phyloP scores from a whole-genome alignment of 2,888 invertebrate species.

The Sepioteuthis lessoniana region DNA sequence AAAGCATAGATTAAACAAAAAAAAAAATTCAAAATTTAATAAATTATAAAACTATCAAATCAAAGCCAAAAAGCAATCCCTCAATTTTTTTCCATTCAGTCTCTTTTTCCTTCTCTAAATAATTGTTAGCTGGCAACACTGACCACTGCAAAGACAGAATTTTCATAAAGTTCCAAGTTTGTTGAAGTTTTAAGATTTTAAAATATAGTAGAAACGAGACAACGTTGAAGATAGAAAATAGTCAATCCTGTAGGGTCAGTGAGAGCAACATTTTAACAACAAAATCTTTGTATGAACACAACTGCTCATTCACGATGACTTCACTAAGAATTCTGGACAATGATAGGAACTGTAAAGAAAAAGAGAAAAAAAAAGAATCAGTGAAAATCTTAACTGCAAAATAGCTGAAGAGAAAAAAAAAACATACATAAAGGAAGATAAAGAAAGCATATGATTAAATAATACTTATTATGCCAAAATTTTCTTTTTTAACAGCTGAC shows the following conservation, averaged over 20 bases:
- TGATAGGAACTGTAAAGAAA: conserved; percentile 56
- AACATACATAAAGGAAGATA: no score
- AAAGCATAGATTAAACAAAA: no score
- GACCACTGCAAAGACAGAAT: neutral
- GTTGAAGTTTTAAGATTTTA: neutral
- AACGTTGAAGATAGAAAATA: neutral
- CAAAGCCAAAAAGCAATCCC: neutral
- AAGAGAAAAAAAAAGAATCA: neutral
- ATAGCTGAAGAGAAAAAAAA: no score
- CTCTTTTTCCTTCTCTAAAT: no score
- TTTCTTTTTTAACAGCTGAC: no score
- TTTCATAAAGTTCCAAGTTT: neutral
- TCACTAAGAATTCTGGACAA: conserved; percentile 49
- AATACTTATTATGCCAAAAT: no score
- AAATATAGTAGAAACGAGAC: neutral
- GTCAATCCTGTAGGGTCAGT: neutral
- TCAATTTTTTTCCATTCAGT: neutral
- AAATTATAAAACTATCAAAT: neutral
- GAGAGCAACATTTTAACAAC: neutral
- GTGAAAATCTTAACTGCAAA: no score
- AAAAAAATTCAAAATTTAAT: no score
- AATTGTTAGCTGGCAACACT: neutral
- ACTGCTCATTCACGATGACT: neutral
- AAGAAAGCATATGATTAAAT: no score
- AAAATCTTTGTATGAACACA: neutral